phyloP scores from a whole-genome alignment of 2,797 vertebrate species.

The Anisognathus igniventris region DNA sequence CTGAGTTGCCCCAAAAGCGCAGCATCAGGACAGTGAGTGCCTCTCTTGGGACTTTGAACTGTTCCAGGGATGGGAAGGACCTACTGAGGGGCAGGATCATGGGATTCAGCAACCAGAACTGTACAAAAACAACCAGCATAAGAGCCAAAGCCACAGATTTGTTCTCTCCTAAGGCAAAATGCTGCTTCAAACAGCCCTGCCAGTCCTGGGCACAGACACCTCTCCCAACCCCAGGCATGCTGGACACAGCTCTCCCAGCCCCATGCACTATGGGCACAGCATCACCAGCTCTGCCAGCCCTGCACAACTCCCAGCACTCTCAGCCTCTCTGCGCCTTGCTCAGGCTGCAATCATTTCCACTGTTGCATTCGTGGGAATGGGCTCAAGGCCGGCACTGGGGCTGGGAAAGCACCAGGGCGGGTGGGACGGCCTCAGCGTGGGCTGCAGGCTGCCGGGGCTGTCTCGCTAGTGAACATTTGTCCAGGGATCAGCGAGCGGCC shows the following conservation, averaged over 20 bases:
- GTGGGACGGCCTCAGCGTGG: neutral
- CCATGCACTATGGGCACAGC: neutral
- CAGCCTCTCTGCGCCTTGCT: neutral
- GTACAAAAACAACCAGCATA: neutral
- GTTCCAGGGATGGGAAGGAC: neutral
- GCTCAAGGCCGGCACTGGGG: neutral
- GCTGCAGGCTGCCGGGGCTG: neutral
- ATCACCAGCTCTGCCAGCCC: neutral
- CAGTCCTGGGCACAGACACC: neutral
- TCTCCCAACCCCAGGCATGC: neutral
- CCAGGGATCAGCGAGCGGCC: neutral
- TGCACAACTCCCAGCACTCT: neutral
- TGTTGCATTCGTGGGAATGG: neutral
- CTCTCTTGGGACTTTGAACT: neutral
- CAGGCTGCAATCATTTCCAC: neutral
- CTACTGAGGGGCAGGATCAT: neutral
- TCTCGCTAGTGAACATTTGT: neutral
- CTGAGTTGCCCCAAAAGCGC: rapidly evolving
- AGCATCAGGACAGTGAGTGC: neutral
- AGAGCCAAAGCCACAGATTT: neutral
- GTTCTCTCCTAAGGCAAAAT: neutral
- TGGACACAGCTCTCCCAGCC: neutral
- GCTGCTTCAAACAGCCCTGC: neutral
- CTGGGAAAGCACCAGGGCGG: neutral
- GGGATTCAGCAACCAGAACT: neutral